Percentiles rank a stretch among this genome's conserved stretches.
These are phyloP conservation scores for Myotis pilosus DNA, from an alignment of 2,797 vertebrate genomes.

Conservation along the genomic window DNA sequence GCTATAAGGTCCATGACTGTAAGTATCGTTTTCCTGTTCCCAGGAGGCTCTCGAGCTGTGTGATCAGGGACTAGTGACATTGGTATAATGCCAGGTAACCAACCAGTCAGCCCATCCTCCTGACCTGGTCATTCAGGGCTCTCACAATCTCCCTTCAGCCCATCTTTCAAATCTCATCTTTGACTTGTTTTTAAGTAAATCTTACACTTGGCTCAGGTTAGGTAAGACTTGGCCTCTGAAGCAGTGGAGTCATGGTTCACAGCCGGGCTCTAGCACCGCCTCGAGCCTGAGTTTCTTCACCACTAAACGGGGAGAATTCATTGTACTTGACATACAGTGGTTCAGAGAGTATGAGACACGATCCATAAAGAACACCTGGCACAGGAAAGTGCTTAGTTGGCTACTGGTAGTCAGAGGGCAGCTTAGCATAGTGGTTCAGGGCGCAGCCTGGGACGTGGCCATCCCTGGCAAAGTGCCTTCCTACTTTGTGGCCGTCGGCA, in stretches of 20 bases:
- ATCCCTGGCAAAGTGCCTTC: neutral
- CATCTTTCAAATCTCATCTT: neutral
- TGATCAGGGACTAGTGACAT: neutral
- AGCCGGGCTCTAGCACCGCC: neutral
- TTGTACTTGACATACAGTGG: neutral
- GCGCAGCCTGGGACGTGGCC: neutral
- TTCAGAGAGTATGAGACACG: neutral
- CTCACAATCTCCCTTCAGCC: neutral
- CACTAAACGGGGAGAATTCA: neutral
- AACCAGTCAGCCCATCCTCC: neutral
- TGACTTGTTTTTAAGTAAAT: neutral
- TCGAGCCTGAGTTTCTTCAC: neutral
- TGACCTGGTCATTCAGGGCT: neutral
- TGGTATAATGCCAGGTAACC: neutral
- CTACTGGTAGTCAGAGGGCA: neutral
- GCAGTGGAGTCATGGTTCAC: neutral
- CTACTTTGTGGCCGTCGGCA: neutral
- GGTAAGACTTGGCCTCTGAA: neutral
- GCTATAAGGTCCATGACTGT: conserved; percentile 90
- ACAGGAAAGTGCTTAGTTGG: neutral
- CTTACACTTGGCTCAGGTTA: neutral
- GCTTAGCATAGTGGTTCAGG: neutral
- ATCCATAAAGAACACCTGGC: neutral
- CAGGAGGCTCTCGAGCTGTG: neutral
- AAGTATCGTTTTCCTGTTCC: conserved; percentile 11